Evolutionary conservation across 2,797 vertebrate genomes (phyloP).

Genomic region (Coranthus polyacanthus): DNA sequence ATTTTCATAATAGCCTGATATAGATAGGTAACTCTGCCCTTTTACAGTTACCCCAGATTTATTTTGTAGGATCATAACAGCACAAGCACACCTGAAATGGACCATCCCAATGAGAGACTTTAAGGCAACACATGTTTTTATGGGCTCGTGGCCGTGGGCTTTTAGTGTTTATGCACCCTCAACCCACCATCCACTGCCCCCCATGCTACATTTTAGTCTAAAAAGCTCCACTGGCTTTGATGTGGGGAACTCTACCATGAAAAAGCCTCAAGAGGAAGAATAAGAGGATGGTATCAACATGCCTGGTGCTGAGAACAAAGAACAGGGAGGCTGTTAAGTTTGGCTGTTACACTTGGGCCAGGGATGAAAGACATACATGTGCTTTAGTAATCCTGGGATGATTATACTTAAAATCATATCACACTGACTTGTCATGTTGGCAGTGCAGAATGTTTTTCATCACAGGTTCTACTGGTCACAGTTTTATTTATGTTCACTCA

Average conservation of each 20-base stretch:
- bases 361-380: constrained; percentile 34
- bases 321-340: constrained; percentile 38
- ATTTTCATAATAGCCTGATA: constrained; percentile 47
- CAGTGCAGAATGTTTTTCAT: neutral
- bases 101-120: constrained; percentile 58
- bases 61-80: constrained; percentile 63
- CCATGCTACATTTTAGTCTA: constrained; percentile 39
- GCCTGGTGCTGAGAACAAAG: constrained; percentile 64
- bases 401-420: constrained; percentile 24
- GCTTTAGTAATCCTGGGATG: constrained; percentile 4
- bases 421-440: neutral
- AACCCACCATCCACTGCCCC: constrained; percentile 40
- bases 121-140: constrained; percentile 62
- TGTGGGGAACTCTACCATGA: constrained; percentile 62
- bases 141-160: constrained; percentile 53
- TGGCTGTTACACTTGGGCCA: constrained; percentile 19
- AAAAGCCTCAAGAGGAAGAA: constrained; percentile 56
- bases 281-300: constrained; percentile 59
- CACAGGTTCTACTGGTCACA: neutral
- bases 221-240: constrained; percentile 72
- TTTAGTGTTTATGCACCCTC: constrained; percentile 62
- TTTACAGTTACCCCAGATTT: constrained; percentile 55
- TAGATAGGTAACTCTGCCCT: constrained; percentile 41
- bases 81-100: constrained; percentile 69
- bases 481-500: neutral